Percentiles rank a stretch among this genome's conserved stretches.
Evolutionary conservation across 2,113 vertebrate species (phyloP).

Genomic region (Phoxinus phoxinus): DNA sequence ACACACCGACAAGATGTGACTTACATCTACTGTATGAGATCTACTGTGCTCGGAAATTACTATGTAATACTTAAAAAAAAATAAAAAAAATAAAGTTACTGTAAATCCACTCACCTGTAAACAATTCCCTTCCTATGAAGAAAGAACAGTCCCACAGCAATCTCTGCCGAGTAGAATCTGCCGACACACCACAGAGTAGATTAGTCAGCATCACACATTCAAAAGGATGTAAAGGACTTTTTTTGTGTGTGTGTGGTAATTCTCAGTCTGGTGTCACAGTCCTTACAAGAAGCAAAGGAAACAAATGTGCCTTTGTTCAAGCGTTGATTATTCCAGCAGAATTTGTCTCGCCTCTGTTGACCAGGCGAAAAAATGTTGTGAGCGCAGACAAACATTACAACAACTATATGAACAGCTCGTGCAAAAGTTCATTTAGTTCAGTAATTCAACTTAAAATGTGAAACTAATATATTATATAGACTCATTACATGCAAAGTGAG

Average conservation of each 20-base stretch:
- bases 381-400: background rate
- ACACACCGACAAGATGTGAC: background rate
- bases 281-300: background rate
- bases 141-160: constrained; percentile 95
- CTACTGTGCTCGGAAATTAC: background rate
- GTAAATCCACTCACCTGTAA: constrained; percentile 84
- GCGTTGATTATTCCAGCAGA: background rate
- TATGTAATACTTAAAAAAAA: background rate
- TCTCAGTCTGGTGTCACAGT: background rate
- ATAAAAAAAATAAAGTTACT: background rate
- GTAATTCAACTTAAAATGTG: too few relatives aligned
- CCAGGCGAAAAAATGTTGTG: background rate
- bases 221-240: background rate
- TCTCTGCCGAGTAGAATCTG: constrained; percentile 97
- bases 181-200: constrained; percentile 45
- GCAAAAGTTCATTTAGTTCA: too few relatives aligned
- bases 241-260: background rate
- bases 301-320: constrained; percentile 11
- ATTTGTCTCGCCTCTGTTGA: background rate
- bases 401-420: background rate
- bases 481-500: too few relatives aligned
- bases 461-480: too few relatives aligned
- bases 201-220: background rate
- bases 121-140: constrained; percentile 94
- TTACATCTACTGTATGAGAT: too few relatives aligned